phyloP scores from a whole-genome alignment of 1,140 invertebrate species.

The Brachionus manjavacas region DNA sequence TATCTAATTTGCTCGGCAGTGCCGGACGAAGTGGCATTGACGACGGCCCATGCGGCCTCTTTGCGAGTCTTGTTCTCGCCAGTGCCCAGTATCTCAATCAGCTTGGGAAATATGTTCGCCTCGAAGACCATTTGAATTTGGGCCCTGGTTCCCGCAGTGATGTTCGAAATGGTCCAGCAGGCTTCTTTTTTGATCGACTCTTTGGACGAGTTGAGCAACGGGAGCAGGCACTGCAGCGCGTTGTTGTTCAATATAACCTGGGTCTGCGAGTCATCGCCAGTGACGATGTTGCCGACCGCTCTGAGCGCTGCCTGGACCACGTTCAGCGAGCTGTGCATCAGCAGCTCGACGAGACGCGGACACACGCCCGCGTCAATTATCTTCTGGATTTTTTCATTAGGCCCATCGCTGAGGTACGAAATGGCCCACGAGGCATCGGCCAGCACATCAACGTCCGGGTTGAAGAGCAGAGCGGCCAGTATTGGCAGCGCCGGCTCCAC shows the following conservation, averaged over 20 bases:
- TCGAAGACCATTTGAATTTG: constrained; percentile 93
- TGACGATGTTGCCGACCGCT: constrained; percentile 95
- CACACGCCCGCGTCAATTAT: constrained; percentile 94
- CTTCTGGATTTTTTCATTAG: constrained; percentile 95
- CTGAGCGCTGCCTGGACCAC: constrained; percentile 89
- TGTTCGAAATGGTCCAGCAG: constrained; percentile 96
- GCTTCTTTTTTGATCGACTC: constrained; percentile 90
- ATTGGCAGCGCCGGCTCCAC: constrained; percentile 75
- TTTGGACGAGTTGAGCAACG: constrained; percentile 68
- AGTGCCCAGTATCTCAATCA: constrained; percentile 82
- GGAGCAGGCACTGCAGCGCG: constrained; percentile 76
- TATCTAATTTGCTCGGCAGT: constrained; percentile 79
- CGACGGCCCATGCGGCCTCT: constrained; percentile 95
- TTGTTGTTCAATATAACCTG: constrained; percentile 75
- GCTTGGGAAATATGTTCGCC: constrained; percentile 83
- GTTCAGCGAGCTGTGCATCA: constrained; percentile 81
- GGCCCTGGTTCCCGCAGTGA: constrained; percentile 86
- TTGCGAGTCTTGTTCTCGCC: constrained; percentile 94
- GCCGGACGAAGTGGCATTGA: constrained; percentile 91
- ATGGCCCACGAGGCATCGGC: constrained; percentile 93
- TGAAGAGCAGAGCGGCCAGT: constrained; percentile 77
- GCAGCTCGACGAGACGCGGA: constrained; percentile 81
- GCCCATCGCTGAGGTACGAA: constrained; percentile 87
- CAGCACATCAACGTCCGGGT: constrained; percentile 81
- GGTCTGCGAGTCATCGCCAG: constrained; percentile 92